Evolutionary conservation across 1,140 invertebrate species (phyloP), one percentile per base, ranked within the genome.

Genomic region (Lysiphlebus fabarum): DNA sequence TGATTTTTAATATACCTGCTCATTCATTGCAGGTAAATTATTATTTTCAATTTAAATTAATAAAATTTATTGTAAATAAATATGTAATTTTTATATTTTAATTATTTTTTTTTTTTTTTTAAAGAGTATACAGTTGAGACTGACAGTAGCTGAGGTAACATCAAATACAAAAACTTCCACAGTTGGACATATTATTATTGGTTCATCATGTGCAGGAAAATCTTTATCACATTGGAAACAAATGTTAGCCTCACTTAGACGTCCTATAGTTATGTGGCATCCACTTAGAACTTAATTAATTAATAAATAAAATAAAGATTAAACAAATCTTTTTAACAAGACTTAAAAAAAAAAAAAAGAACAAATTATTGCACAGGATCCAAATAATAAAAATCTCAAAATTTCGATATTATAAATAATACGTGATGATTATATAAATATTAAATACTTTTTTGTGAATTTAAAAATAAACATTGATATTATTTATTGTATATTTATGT

Each of bases 251-350:
- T 87, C 88, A 14, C 81, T 90, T 44, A 83, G 90, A 58, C 91
- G 90, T 71, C 89, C 90, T 1, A 86, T 91, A 43, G 88, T 89
- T 8, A 91, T 91, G 89, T 92, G 90, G 90, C 91, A 93, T 76
- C 82, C 86, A 34, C 77, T 93, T n/a, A 81, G 88, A 61, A 86
- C 70, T 86, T 73, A 78, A 50, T 34, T 34, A 5, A 5, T n/a
- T n/a, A 62, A 33, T 40, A 17, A 41, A 36, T 59, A 45, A 9
- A n/a, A 12, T 42, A 64, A 59, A 56, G 44, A 44, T 37, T 51
- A 50, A 51, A 61, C 58, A 56, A 65, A 64, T 58, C 53, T n/a
- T n/a, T n/a, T n/a, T 38, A 48, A 58, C 48, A 40, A 60, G 44
- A 43, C 57, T 62, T 36, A 43, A 56, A 26, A 26, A 17, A 17